Base-by-base conservation (phyloP, 2,113 vertebrate genomes). In the Manacus vitellinus region DNA sequence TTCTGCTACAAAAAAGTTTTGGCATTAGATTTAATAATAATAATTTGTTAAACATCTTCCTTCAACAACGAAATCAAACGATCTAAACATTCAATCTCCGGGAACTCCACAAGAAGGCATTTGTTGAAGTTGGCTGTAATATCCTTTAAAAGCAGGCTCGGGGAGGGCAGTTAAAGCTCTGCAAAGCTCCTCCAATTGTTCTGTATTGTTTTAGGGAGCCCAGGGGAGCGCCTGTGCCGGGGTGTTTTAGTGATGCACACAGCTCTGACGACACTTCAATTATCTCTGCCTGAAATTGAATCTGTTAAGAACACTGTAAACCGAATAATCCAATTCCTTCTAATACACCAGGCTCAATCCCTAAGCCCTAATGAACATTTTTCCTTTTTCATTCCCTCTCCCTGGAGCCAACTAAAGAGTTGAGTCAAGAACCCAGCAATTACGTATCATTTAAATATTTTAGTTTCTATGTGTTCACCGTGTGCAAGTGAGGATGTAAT, bases 361-460 rank as follows among this genome's bases (percentile, higher is more conserved):
- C 94, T 87, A 72, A 96, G 68, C 81, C 78, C 96, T 97, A 97
- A 97, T 95, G 92, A 97, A 93, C 92, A 89, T 94, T 94, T 96
- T 92, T 96, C 95, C 85, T 95, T 77, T 84, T 74, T 91, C 92
- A 83, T 71, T 85, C 74, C 80, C 95, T 88, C 76, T 88, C 93
- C 89, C 93, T 55, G 81, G 91, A 94, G 94, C 87, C 91, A 95
- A 52, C 78, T 76, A 92, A 96, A 96, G 94, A 96, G 94, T 97
- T 95, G 89, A 94, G 77, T 96, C 95, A 97, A 96, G 97, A 98
- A 97, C 77, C 65, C 51, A 27, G 63, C 96, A 98, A 97, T 97
- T 97, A 97, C 5, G 6, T 70, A 82, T 61, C 91, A 96, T 97
- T 97, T 97, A 97, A 98, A 97, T 97, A 98, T 96, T 97, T 97